phyloP scores from a whole-genome alignment of 2,888 invertebrate genomes.

The Scotopteryx bipunctaria region DNA sequence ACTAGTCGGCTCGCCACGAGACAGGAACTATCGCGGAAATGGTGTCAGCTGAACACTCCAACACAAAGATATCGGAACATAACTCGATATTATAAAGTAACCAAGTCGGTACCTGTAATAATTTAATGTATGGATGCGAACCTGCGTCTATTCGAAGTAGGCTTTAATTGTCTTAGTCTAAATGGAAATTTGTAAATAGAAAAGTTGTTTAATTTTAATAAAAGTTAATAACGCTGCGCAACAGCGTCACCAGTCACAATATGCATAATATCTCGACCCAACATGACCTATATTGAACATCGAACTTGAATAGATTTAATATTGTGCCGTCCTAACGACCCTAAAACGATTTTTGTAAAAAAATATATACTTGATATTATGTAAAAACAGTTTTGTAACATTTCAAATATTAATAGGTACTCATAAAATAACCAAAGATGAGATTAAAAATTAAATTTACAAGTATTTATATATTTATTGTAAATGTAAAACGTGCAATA shows the following conservation, averaged over 20 bases:
- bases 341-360: conserved; percentile 81
- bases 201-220: conserved; percentile 65
- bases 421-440: conserved; percentile 80
- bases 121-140: conserved; percentile 80
- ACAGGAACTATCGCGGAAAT: conserved; percentile 63
- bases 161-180: conserved; percentile 82
- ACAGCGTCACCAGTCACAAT: conserved; percentile 51
- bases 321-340: conserved; percentile 84
- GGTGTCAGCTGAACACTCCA: conserved; percentile 70
- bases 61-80: conserved; percentile 64
- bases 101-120: conserved; percentile 77
- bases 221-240: conserved; percentile 61
- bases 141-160: conserved; percentile 82
- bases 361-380: conserved; percentile 78
- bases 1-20: conserved; percentile 39
- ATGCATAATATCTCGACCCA: conserved; percentile 56
- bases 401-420: conserved; percentile 81
- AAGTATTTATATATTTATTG: conserved; percentile 84
- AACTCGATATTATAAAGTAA: conserved; percentile 55
- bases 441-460: conserved; percentile 77
- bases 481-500: conserved; percentile 84
- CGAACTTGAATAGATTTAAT: conserved; percentile 81
- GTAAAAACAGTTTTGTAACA: conserved; percentile 81
- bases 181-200: conserved; percentile 81
- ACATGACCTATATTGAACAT: conserved; percentile 77